Conservation (phyloP, 2,113 vertebrate species). For the Uropsilus gracilis region DNA sequence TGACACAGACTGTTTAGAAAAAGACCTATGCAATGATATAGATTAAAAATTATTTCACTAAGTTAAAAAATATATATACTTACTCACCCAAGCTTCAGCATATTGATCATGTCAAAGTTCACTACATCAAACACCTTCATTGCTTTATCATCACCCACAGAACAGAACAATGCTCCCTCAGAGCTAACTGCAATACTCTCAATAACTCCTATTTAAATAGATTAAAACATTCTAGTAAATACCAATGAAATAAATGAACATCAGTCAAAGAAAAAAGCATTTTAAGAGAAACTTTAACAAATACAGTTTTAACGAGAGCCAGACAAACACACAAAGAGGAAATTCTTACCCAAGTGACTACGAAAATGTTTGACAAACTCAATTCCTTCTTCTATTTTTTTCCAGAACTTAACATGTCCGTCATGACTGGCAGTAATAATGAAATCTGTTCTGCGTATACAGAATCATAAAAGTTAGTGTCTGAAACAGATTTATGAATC, state of each 20-base stretch:
- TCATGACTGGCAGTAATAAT: slow-evolving; percentile 98
- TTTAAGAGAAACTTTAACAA: slow-evolving; percentile 41
- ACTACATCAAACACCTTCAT: slow-evolving; percentile 99
- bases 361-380: slow-evolving; percentile 99
- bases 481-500: slow-evolving; percentile 31
- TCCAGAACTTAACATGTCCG: slow-evolving; percentile 99
- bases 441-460: slow-evolving; percentile 93
- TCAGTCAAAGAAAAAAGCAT: slow-evolving; percentile 27
- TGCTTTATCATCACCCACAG: slow-evolving; percentile 97
- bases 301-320: background rate
- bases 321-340: background rate
- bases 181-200: slow-evolving; percentile 95
- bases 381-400: slow-evolving; percentile 96
- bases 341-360: slow-evolving; percentile 92
- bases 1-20: slow-evolving; percentile 51
- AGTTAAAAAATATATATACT: slow-evolving; percentile 32
- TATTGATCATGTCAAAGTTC: slow-evolving; percentile 99
- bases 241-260: slow-evolving; percentile 26
- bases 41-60: slow-evolving; percentile 46
- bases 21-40: slow-evolving; percentile 10
- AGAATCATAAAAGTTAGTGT: slow-evolving; percentile 59
- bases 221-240: slow-evolving; percentile 61
- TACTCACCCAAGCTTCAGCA: slow-evolving; percentile 97
- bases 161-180: slow-evolving; percentile 95
- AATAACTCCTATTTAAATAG: slow-evolving; percentile 90